Percentiles rank a stretch among this genome's conserved stretches.
Conservation (phyloP, 1,140 invertebrate species). For the Monomorium pharaonis region DNA sequence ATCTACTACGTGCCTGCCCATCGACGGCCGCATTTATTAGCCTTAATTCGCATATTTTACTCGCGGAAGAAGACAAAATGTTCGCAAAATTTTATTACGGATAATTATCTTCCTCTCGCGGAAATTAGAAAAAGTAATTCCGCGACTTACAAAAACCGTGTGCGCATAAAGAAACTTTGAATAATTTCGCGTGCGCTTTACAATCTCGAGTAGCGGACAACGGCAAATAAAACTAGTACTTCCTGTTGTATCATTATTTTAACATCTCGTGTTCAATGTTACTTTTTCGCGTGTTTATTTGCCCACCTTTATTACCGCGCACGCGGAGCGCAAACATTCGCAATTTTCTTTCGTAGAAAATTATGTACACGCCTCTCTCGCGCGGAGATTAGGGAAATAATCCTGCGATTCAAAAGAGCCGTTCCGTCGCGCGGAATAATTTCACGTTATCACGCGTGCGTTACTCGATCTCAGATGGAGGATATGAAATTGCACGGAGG, state of each 20-base stretch:
- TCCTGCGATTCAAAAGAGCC: not conserved
- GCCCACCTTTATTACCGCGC: not conserved
- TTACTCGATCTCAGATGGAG: slow-evolving; percentile 33
- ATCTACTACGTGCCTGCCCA: not conserved
- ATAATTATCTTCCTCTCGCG: not conserved
- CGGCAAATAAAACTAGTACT: slow-evolving; percentile 25
- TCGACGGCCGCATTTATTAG: not conserved
- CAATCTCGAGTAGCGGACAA: not conserved
- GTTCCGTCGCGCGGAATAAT: slow-evolving; percentile 27
- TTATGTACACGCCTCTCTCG: not conserved
- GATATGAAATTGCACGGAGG: slow-evolving; percentile 27
- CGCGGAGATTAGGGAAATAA: slow-evolving; percentile 40
- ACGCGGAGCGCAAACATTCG: not conserved
- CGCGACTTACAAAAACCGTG: not conserved
- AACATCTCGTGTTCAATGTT: not conserved
- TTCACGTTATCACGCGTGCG: slow-evolving; percentile 33
- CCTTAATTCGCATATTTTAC: not conserved
- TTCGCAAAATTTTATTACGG: not conserved
- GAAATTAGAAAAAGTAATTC: not conserved
- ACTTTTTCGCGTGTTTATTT: not conserved
- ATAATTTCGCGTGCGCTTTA: slow-evolving; percentile 5
- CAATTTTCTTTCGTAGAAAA: not conserved
- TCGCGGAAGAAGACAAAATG: not conserved
- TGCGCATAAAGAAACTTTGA: not conserved
- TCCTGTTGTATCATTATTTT: not conserved